Evolutionary conservation across 2,797 vertebrate species (phyloP), one percentile per base, ranked within the genome.

Genomic region (Alosa sapidissima): DNA sequence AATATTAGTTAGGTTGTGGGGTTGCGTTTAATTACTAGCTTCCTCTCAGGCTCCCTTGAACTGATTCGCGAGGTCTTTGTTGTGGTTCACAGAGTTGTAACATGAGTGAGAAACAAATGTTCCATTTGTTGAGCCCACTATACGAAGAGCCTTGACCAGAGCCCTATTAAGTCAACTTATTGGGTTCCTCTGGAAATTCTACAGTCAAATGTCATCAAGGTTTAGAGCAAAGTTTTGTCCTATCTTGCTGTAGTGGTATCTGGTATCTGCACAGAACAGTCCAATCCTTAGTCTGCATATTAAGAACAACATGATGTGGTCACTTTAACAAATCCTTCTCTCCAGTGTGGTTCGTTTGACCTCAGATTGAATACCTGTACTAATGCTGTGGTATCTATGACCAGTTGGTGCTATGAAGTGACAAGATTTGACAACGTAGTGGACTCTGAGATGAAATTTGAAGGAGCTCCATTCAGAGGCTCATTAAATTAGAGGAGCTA

Each of bases 71-170:
- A 83, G 88, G 85, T 24, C 62, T 90, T 91, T 93, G 84, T 86
- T 93, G 92, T 92, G 93, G 91, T 91, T 85, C 33, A 51, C 84
- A 89, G 85, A 86, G 84, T 86, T 86, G 87, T 88, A 91, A 92
- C 85, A 81, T 2, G 86, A 89, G 86, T 82, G 82, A 89, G 91
- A 92, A 88, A 84, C 87, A 90, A 92, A 92, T 91, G 91, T 90
- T 82, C 86, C 89, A 91, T 92, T 92, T 92, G 92, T 91, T 91
- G 85, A 84, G 83, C 84, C 65, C 65, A 72, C 65, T 36, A 78
- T 78, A 7, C 8, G 7, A 19, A n/a, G 14, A 78, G 16, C 41
- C 36, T 7, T 7, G 16, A 1, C 36, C 36, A 47, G 36, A 47
- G 16, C 36, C 41, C 16, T 78, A 47, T 47, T 45, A 78, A 45